Base-by-base conservation (phyloP, 2,797 vertebrate species). In the Decapterus maruadsi region DNA sequence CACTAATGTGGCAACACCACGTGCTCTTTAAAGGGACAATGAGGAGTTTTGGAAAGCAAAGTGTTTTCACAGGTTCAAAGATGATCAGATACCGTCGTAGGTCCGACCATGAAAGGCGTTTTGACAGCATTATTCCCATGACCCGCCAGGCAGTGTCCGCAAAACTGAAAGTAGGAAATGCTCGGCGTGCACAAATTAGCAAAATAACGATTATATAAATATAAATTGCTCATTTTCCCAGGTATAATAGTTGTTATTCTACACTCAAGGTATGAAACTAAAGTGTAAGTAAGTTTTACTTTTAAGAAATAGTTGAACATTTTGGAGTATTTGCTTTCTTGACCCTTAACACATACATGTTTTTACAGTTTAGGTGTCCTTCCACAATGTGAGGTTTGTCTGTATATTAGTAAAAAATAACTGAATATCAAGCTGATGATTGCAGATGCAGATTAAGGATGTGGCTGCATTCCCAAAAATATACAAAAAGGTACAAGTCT, bases 381-480 rank as follows among this genome's bases (percentile, higher is more conserved):
- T 5, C 36, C 26, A 58, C 29, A 22, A 14, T 29, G 2, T 8
- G 4, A 36, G 4, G 26, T 20, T 36, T 42, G 8, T 36, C 45
- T 55, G 29, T 9, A 20, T 10, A n/a, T n/a, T 1, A 20, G 8
- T 9, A 20, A 8, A 10, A 20, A 20, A 16, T 38, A 11, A 34
- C 68, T 53, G 5, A 58, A 58, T 14, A 50, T 57, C 8, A 22
- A 48, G 51, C 9, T 53, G 12, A 22, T 9, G n/a, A 29, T 26
- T 26, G n/a, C n/a, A n/a, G n/a, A 65, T 55, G 70, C 40, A 64
- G 29, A 43, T 51, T 31, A 29, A 72, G 19, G 17, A 55, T 57
- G 34, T 53, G 42, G 31, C 57, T 58, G n/a, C 31, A 78, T 48
- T 76, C 50, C 65, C 20, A 54, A 7, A 70, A 7, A 45, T 53